Evolutionary conservation across 1,140 invertebrate species (phyloP), one percentile per base, ranked within the genome.

Genomic region (Drosophila sucinea): DNA sequence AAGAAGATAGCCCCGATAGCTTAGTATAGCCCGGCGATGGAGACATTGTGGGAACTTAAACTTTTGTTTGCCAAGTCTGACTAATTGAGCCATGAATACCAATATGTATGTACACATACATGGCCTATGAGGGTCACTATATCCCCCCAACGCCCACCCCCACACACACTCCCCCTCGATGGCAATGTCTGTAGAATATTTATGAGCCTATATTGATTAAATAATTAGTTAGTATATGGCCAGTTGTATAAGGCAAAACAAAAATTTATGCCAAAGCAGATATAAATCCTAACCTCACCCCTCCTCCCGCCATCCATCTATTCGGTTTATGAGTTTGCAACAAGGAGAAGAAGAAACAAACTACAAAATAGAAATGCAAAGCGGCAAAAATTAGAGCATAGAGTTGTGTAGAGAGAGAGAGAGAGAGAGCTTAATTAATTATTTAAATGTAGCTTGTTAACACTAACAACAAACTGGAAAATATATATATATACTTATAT

Each of bases 131-230:
- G 70, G 41, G 58, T 54, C 57, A 54, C 23, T n/a, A 55, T 51
- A 25, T 51, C 47, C 30, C 65, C 4, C 4, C 17, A 44, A 67
- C 56, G 33, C 56, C 58, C 44, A 27, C 44, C 2, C 17, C 17
- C n/a, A 7, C 38, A 10, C 8, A 17, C 4, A 11, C 11, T 41
- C 6, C 10, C 35, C 11, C 35, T 38, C 35, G 11, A 11, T 51
- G 23, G 44, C 1, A 3, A 23, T 10, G 44, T 51, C 57, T 69
- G 30, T 76, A 60, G 41, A 76, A 70, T 76, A 82, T 82, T 79
- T 79, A 82, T 82, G 67, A 69, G 60, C 61, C 54, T 54, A 41
- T 82, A 82, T 82, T 79, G 79, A 82, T 82, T 82, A 75, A 82
- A 79, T 82, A 82, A 82, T 82, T 82, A 82, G 79, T 41, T 67